phyloP scores from a whole-genome alignment of 2,888 invertebrate genomes.

The Galerucella calmariensis region DNA sequence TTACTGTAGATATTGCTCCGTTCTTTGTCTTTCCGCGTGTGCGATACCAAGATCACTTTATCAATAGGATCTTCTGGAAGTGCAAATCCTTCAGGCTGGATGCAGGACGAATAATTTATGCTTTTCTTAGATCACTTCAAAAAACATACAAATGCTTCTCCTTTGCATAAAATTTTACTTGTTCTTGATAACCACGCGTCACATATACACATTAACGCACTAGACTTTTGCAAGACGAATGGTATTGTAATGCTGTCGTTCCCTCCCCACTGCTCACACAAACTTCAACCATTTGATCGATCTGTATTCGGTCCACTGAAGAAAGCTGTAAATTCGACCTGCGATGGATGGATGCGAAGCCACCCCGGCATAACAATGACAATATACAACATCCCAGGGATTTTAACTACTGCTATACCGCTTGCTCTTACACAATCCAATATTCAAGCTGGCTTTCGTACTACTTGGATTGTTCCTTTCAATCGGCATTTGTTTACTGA shows the following conservation, averaged over 20 bases:
- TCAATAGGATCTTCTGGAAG: too few relatives aligned
- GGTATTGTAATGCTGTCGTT: neutral
- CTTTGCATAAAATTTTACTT: too few relatives aligned
- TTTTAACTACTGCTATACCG: neutral
- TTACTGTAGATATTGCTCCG: conserved; percentile 46
- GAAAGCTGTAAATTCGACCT: neutral
- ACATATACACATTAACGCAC: conserved; percentile 24
- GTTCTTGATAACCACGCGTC: conserved; percentile 21
- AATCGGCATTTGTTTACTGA: conserved; percentile 3
- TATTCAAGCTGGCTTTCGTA: neutral
- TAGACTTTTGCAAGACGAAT: conserved; percentile 26
- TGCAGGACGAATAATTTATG: too few relatives aligned
- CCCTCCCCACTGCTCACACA: conserved; percentile 9
- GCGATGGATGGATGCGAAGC: conserved; percentile 2
- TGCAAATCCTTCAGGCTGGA: too few relatives aligned
- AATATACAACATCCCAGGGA: too few relatives aligned
- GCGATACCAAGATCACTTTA: too few relatives aligned
- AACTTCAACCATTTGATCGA: conserved; percentile 45
- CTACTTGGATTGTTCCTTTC: neutral
- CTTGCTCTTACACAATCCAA: conserved; percentile 15
- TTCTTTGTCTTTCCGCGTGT: neutral
- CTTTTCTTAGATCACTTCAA: too few relatives aligned
- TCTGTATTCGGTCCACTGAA: conserved; percentile 38
- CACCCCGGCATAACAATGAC: too few relatives aligned
- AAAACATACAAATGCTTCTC: too few relatives aligned